A percentile compares a stretch with the other conserved stretches of the same genome.
Evolutionary conservation across 2,797 vertebrate genomes (phyloP).

Genomic region (Urosaurus nigricauda): DNA sequence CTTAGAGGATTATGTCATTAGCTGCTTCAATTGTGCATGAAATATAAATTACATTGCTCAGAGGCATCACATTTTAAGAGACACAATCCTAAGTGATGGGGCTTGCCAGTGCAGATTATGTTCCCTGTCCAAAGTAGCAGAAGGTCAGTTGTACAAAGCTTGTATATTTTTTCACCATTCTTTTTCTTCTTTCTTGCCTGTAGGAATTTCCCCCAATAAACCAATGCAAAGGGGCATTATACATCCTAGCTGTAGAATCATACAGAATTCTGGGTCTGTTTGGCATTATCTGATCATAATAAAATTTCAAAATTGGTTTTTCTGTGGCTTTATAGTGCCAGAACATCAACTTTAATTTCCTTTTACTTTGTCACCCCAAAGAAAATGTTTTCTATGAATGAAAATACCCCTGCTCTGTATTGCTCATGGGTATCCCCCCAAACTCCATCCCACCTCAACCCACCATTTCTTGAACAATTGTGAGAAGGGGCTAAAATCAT

Average conservation of each 20-base stretch:
- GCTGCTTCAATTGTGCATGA: constrained; percentile 88
- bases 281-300: constrained; percentile 8
- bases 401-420: neutral
- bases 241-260: constrained; percentile 12
- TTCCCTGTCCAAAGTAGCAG: constrained; percentile 75
- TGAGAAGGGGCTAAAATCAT: no score
- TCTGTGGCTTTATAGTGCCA: neutral
- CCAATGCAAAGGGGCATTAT: constrained; percentile 17
- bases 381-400: neutral
- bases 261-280: neutral
- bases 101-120: constrained; percentile 78
- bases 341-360: rapidly evolving
- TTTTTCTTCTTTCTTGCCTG: constrained; percentile 50
- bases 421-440: neutral
- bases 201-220: constrained; percentile 48
- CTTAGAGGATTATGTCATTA: constrained; percentile 87
- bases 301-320: rapidly evolving
- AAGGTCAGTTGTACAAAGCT: constrained; percentile 69
- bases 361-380: constrained; percentile 28
- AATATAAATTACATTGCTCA: constrained; percentile 88
- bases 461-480: no score
- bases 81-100: constrained; percentile 82
- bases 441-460: no score
- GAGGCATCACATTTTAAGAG: constrained; percentile 82
- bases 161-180: constrained; percentile 65